A percentile compares a stretch with the other conserved stretches of the same genome.
Evolutionary conservation across 2,888 invertebrate genomes (phyloP).

Genomic region (Lasioglossum marginatum): DNA sequence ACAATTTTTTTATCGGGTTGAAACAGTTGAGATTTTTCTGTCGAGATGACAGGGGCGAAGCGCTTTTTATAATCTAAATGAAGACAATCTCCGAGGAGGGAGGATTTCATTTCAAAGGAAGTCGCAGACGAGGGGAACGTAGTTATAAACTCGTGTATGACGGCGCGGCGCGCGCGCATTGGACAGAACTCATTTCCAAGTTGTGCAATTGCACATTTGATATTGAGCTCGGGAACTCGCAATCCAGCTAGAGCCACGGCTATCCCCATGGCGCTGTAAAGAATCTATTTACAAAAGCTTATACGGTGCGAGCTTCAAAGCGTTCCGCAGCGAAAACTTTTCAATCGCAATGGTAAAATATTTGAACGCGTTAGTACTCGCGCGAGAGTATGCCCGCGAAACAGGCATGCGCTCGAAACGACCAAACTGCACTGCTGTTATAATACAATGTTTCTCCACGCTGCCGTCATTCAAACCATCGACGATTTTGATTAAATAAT

Average conservation of each 20-base stretch:
- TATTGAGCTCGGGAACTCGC: conserved; percentile 51
- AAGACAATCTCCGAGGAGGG: conserved; percentile 10
- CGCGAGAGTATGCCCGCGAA: not conserved
- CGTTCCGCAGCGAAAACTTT: conserved; percentile 17
- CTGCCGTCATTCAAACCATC: not conserved
- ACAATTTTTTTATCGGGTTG: not conserved
- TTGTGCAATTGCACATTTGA: conserved; percentile 70
- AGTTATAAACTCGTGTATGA: conserved; percentile 44
- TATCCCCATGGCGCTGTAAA: conserved; percentile 11
- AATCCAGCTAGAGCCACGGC: conserved; percentile 34
- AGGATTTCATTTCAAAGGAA: conserved; percentile 44
- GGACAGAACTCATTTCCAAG: conserved; percentile 66
- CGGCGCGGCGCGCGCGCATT: conserved; percentile 20
- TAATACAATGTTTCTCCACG: not conserved
- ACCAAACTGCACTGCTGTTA: not conserved
- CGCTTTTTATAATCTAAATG: conserved; percentile 16
- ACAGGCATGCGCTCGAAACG: too few relatives aligned
- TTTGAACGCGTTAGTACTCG: conserved; percentile 1
- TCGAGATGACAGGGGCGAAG: not conserved
- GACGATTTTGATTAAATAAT: not conserved
- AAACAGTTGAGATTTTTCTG: not conserved
- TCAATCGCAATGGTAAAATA: conserved; percentile 39
- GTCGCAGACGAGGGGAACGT: conserved; percentile 7
- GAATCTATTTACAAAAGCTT: conserved; percentile 51
- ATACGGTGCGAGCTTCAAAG: not conserved